Percentiles rank a stretch among this genome's conserved stretches.
phyloP scores from a whole-genome alignment of 2,113 vertebrate genomes.

The Merops nubicus region DNA sequence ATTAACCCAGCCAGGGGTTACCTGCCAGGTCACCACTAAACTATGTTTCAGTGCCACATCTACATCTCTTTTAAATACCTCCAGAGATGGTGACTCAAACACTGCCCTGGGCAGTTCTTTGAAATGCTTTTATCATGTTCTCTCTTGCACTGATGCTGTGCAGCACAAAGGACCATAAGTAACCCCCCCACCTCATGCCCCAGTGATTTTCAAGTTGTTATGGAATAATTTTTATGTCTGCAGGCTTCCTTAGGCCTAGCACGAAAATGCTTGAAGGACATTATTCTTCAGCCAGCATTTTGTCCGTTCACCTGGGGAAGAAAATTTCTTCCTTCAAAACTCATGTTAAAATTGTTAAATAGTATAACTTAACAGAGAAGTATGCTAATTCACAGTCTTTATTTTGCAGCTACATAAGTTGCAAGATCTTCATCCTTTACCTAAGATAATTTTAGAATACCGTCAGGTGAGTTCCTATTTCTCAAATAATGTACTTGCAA shows the following conservation, averaged over 20 bases:
- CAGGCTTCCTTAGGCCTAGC: background rate
- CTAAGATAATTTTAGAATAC: conserved; percentile 89
- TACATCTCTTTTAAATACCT: too few species aligned
- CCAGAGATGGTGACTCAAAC: too few species aligned
- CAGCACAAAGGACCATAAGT: background rate
- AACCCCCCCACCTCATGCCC: accelerated
- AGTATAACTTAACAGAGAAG: background rate
- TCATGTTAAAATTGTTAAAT: background rate
- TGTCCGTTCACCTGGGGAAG: background rate
- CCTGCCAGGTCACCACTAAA: too few species aligned
- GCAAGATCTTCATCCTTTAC: conserved; percentile 88
- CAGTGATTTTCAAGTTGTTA: background rate
- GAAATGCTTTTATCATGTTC: background rate
- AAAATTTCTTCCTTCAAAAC: background rate
- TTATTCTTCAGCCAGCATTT: background rate
- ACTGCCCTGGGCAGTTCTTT: too few species aligned
- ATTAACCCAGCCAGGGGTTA: too few species aligned
- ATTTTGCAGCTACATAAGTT: conserved; percentile 83
- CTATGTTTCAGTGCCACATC: too few species aligned
- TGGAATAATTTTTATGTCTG: background rate
- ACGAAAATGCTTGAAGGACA: background rate
- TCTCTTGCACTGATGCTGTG: background rate
- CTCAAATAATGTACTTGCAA: background rate
- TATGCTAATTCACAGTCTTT: background rate
- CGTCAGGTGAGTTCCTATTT: conserved; percentile 80